phyloP scores from a whole-genome alignment of 2,113 vertebrate genomes.

The Cinclus cinclus region DNA sequence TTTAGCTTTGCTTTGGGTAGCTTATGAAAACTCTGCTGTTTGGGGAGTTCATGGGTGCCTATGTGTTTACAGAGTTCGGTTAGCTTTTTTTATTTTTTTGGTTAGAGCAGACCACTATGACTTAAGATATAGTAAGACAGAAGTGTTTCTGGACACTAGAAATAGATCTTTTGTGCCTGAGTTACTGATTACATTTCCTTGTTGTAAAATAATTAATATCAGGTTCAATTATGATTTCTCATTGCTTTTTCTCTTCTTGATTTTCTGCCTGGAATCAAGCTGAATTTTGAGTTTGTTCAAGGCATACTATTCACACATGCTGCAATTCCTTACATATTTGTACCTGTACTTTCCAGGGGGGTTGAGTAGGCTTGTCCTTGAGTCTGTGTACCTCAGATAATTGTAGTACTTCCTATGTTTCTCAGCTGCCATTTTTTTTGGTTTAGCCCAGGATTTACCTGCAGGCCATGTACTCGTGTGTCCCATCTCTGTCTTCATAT shows the following conservation, averaged over 20 bases:
- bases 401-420: background rate
- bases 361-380: background rate
- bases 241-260: background rate
- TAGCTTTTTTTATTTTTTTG: background rate
- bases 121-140: background rate
- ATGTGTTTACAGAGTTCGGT: background rate
- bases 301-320: background rate
- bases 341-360: background rate
- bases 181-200: background rate
- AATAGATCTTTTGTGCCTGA: background rate
- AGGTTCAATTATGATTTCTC: background rate
- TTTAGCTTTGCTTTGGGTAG: background rate
- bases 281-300: background rate
- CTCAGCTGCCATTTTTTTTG: background rate
- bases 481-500: background rate
- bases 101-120: background rate
- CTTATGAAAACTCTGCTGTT: background rate
- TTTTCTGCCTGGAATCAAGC: background rate
- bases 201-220: background rate
- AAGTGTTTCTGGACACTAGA: background rate
- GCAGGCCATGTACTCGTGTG: rapidly evolving
- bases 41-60: background rate
- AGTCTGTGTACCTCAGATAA: background rate
- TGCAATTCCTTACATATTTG: background rate
- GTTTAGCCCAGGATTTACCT: background rate